A percentile compares a stretch with the other conserved stretches of the same genome.
Conservation (phyloP, 2,888 invertebrate genomes). For the Platypus cylindrus region DNA sequence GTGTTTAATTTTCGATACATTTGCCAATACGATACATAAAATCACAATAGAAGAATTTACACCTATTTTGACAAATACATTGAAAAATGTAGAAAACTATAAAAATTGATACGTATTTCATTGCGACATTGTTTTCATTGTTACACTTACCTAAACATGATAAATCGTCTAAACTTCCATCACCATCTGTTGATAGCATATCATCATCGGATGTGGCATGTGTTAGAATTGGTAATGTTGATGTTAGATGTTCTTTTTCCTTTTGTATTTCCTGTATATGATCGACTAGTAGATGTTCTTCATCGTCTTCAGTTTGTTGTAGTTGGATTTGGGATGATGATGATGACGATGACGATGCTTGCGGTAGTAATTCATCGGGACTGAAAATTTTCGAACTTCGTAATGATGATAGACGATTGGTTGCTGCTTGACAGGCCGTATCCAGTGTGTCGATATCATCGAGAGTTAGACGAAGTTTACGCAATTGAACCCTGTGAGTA, state of each 20-base stretch:
- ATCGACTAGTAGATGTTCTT: constrained; percentile 61
- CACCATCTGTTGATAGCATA: constrained; percentile 65
- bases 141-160: constrained; percentile 30
- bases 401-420: constrained; percentile 63
- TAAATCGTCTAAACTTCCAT: constrained; percentile 56
- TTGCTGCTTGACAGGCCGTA: constrained; percentile 74
- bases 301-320: constrained; percentile 43
- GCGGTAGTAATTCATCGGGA: constrained; percentile 41
- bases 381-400: constrained; percentile 60
- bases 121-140: neutral
- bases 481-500: constrained; percentile 56
- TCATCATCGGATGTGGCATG: constrained; percentile 83
- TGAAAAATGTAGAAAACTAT: too few species aligned
- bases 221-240: constrained; percentile 65
- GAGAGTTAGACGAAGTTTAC: constrained; percentile 70
- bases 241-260: constrained; percentile 69
- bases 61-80: too few species aligned
- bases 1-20: too few species aligned
- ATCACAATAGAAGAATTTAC: too few species aligned
- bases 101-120: too few species aligned
- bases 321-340: too few species aligned
- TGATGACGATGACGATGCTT: constrained; percentile 23
- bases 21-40: too few species aligned
- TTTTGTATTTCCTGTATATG: constrained; percentile 72
- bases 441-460: constrained; percentile 86